A percentile compares a stretch with the other conserved stretches of the same genome.
phyloP scores from a whole-genome alignment of 2,797 vertebrate genomes.

The Ibycter americanus region DNA sequence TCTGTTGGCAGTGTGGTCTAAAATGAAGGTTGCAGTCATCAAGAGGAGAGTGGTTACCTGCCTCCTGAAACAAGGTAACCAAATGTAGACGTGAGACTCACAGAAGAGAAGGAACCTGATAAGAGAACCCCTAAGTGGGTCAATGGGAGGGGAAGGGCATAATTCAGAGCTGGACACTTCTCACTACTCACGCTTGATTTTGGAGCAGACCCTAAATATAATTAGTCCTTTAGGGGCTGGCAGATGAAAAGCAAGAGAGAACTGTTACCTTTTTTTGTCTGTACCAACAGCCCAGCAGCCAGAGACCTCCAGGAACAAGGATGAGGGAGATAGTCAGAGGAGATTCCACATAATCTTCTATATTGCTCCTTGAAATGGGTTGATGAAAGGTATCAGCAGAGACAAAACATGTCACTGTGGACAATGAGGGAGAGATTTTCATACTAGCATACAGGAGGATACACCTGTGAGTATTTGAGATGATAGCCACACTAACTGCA shows the following conservation, averaged over 20 bases:
- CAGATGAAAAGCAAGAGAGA: background rate
- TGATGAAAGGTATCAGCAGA: background rate
- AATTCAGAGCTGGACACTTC: background rate
- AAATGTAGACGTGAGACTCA: background rate
- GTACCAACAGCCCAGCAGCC: background rate
- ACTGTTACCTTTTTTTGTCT: background rate
- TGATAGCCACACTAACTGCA: background rate
- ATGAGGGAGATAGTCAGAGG: background rate
- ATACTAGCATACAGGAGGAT: background rate
- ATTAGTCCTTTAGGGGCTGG: background rate
- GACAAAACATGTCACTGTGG: background rate
- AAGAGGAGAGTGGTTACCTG: background rate
- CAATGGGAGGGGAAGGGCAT: background rate
- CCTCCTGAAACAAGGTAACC: background rate
- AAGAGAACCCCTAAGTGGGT: background rate
- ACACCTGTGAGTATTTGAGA: background rate
- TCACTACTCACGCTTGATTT: background rate
- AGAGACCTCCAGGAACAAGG: background rate
- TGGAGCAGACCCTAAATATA: accelerated
- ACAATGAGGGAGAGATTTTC: background rate
- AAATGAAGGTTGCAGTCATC: background rate
- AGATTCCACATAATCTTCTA: background rate
- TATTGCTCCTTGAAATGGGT: background rate
- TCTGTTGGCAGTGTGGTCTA: background rate
- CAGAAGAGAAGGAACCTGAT: background rate